Evolutionary conservation across 2,888 invertebrate genomes (phyloP).

Genomic region (Xylocampa areola): DNA sequence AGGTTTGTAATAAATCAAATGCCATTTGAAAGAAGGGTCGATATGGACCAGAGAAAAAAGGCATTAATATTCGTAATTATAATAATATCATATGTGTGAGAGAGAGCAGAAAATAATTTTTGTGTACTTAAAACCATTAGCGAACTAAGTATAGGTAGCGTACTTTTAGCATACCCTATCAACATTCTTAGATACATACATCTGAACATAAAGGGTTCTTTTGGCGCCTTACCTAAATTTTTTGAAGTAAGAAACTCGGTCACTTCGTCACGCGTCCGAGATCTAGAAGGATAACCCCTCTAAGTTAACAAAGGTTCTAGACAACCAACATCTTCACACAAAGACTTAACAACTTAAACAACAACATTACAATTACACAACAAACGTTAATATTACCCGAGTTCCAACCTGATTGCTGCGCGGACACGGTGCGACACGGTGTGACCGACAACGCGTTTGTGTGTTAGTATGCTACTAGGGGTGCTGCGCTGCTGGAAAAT

Average conservation of each 20-base stretch:
- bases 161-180: no score
- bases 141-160: no score
- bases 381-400: slow-evolving; percentile 27
- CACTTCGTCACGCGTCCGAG: background rate
- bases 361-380: slow-evolving; percentile 44
- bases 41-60: no score
- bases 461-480: slow-evolving; percentile 43
- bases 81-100: no score
- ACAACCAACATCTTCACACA: slow-evolving; percentile 7
- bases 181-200: no score
- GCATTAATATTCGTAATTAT: no score
- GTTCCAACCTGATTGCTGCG: slow-evolving; percentile 56
- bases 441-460: slow-evolving; percentile 34
- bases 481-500: slow-evolving; percentile 31
- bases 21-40: no score
- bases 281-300: slow-evolving; percentile 26
- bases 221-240: no score
- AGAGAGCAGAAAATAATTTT: no score
- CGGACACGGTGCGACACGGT: slow-evolving; percentile 38
- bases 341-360: slow-evolving; percentile 22
- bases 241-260: background rate
- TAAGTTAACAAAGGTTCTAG: background rate
- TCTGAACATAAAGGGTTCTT: no score
- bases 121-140: no score
- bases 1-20: no score